These are phyloP conservation scores for Percopsis omiscomaycus DNA, from an alignment of 2,797 vertebrate genomes.

Conservation along the genomic window DNA sequence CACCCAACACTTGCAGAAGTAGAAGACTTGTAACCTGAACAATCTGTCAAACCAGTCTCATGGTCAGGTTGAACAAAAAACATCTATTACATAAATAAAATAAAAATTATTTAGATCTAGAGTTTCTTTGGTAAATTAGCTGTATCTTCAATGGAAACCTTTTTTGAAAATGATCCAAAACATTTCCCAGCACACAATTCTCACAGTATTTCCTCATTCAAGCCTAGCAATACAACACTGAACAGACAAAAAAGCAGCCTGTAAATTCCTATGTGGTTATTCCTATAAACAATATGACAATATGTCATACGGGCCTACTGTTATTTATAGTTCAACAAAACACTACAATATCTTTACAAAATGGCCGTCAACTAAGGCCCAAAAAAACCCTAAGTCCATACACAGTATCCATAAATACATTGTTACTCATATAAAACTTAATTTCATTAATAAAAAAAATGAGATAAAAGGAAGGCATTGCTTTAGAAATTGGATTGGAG, in stretches of 20 bases:
- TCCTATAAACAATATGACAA: conserved; percentile 61
- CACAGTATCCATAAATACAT: conserved; percentile 41
- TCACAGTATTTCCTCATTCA: conserved; percentile 14
- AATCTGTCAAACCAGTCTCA: neutral
- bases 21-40: neutral
- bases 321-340: conserved; percentile 25
- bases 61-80: conserved; percentile 5
- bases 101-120: conserved; percentile 24
- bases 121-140: conserved; percentile 73
- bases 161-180: conserved; percentile 52
- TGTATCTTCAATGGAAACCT: conserved; percentile 67
- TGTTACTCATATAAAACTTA: conserved; percentile 11
- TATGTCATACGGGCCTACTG: conserved; percentile 57
- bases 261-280: conserved; percentile 6
- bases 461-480: conserved; percentile 64
- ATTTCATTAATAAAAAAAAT: conserved; percentile 30
- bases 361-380: conserved; percentile 11
- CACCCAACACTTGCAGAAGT: neutral
- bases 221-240: conserved; percentile 27
- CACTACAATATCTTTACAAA: conserved; percentile 21
- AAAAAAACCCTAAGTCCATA: conserved; percentile 18
- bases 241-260: conserved; percentile 10
- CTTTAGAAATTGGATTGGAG: conserved; percentile 17
- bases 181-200: conserved; percentile 28
- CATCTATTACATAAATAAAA: neutral